Percentiles rank a stretch among this genome's conserved stretches.
These are phyloP conservation scores for Archips xylosteana DNA, from an alignment of 2,888 invertebrate genomes.

Conservation along the genomic window DNA sequence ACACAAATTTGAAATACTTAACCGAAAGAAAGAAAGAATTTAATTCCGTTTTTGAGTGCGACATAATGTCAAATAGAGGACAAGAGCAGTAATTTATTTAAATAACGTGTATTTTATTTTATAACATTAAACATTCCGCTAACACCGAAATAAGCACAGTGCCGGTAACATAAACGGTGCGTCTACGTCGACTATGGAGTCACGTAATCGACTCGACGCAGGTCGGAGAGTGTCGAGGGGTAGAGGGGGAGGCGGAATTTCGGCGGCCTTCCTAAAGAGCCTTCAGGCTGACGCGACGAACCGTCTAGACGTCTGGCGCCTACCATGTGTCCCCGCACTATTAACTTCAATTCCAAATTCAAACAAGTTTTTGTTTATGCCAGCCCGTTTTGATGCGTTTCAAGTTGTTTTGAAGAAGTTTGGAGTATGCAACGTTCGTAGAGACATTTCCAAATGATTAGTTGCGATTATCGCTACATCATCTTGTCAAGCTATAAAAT, in stretches of 20 bases:
- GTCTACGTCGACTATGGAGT: conserved; percentile 35
- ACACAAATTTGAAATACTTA: no score
- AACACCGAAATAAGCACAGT: background rate
- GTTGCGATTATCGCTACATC: background rate
- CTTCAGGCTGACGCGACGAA: conserved; percentile 71
- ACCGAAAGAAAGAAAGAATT: no score
- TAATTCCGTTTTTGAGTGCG: no score
- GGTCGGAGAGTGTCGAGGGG: conserved; percentile 41
- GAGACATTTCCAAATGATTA: background rate
- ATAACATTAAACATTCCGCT: background rate
- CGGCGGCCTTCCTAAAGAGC: conserved; percentile 72
- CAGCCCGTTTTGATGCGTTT: conserved; percentile 33
- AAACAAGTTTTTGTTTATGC: conserved; percentile 38
- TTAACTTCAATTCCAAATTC: conserved; percentile 31
- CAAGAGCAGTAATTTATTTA: no score
- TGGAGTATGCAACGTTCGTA: conserved; percentile 13
- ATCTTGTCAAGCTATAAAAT: no score
- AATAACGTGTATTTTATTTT: background rate
- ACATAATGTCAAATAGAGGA: no score
- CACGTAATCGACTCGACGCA: conserved; percentile 41
- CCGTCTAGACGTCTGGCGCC: conserved; percentile 77
- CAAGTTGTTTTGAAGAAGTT: conserved; percentile 19
- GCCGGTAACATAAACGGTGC: conserved; percentile 12
- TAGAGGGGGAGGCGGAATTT: conserved; percentile 54
- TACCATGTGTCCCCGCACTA: conserved; percentile 61